These are phyloP conservation scores for Thalassarche chlororhynchos DNA, from an alignment of 2,113 vertebrate genomes.

Conservation along the genomic window DNA sequence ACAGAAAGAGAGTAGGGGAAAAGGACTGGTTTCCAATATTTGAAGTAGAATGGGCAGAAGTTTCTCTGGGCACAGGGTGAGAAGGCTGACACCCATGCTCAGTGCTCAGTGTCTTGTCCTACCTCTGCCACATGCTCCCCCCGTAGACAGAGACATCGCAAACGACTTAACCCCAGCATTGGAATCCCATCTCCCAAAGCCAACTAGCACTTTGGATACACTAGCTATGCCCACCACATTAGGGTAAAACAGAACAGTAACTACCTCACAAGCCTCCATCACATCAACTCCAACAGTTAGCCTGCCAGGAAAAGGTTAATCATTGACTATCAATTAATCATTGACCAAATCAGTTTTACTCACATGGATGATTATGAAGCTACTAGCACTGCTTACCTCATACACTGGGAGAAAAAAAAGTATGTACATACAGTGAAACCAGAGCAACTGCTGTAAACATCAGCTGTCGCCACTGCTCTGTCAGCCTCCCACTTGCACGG, in stretches of 20 bases:
- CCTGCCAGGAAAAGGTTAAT: background rate
- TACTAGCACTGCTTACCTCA: background rate
- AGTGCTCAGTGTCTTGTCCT: background rate
- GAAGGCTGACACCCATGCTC: background rate
- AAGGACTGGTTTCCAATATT: background rate
- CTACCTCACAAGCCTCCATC: background rate
- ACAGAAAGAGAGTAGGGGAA: background rate
- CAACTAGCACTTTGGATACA: background rate
- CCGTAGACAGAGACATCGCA: fast-evolving
- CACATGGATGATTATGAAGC: background rate
- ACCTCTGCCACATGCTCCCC: background rate
- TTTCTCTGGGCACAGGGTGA: background rate
- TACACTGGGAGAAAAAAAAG: background rate
- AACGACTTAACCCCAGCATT: background rate
- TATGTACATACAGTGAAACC: background rate
- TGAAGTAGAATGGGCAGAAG: background rate
- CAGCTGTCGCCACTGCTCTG: background rate
- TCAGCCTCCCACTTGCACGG: background rate
- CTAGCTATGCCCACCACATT: background rate
- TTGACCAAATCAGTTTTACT: background rate
- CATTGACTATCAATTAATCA: background rate
- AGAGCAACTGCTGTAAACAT: background rate
- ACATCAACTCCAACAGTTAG: background rate
- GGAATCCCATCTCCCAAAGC: background rate
- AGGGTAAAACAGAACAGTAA: background rate